Conservation (phyloP, 2,797 vertebrate genomes). For the Avahi laniger region DNA sequence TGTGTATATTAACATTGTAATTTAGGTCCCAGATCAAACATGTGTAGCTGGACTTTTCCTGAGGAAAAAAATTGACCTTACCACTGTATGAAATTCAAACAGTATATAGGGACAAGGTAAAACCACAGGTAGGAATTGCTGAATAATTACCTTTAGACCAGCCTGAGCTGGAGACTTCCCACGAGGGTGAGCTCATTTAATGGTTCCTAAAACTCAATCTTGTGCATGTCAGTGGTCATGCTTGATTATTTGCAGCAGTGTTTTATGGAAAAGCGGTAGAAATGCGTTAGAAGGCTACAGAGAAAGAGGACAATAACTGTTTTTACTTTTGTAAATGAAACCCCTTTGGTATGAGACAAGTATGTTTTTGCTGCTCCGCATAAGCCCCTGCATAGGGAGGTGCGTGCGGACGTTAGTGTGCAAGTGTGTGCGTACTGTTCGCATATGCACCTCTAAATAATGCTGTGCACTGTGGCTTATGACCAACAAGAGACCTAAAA, state of each 20-base stretch:
- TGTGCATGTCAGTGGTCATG: constrained; percentile 88
- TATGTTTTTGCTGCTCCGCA: constrained; percentile 71
- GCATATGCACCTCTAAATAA: background rate
- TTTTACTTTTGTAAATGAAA: constrained; percentile 76
- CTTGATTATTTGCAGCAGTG: constrained; percentile 86
- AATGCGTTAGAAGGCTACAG: constrained; percentile 77
- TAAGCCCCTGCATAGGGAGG: constrained; percentile 59
- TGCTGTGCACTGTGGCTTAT: constrained; percentile 66
- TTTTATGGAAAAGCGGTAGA: constrained; percentile 88
- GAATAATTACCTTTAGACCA: constrained; percentile 92
- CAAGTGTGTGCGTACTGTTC: background rate
- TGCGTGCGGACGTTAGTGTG: background rate
- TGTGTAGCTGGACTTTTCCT: constrained; percentile 70
- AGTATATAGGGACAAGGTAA: constrained; percentile 83
- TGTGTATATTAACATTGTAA: background rate
- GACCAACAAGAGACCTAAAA: constrained; percentile 76
- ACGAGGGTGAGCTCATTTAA: constrained; percentile 88
- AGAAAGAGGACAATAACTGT: constrained; percentile 78
- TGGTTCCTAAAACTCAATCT: constrained; percentile 90
- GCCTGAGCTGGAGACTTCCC: constrained; percentile 86
- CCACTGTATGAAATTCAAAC: constrained; percentile 81
- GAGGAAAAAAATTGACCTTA: constrained; percentile 82
- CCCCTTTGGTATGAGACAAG: constrained; percentile 70
- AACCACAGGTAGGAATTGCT: constrained; percentile 87
- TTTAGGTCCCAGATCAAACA: constrained; percentile 58